A percentile compares a stretch with the other conserved stretches of the same genome.
phyloP scores from a whole-genome alignment of 2,888 invertebrate genomes.

The Carpatolechia fugitivella region DNA sequence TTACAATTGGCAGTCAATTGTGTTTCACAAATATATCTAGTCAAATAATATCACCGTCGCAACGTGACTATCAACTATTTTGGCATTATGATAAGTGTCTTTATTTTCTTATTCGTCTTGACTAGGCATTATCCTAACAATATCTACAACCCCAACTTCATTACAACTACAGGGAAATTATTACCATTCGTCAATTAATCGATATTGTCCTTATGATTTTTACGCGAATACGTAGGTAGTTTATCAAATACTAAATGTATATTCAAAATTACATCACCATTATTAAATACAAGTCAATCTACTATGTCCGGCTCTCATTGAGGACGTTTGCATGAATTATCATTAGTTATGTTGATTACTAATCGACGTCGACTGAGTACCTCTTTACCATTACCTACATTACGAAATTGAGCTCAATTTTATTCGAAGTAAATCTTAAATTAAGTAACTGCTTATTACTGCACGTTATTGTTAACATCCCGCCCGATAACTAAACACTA shows the following conservation, averaged over 20 bases:
- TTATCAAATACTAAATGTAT: constrained; percentile 74
- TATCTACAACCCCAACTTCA: constrained; percentile 64
- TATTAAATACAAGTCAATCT: constrained; percentile 56
- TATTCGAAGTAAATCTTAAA: constrained; percentile 71
- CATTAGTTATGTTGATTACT: constrained; percentile 47
- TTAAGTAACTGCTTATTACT: constrained; percentile 44
- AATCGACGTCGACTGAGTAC: constrained; percentile 58
- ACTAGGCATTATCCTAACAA: constrained; percentile 55
- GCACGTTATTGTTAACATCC: constrained; percentile 38
- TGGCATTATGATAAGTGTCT: constrained; percentile 61
- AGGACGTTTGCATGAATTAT: constrained; percentile 70
- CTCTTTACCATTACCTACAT: constrained; percentile 65
- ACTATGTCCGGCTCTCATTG: constrained; percentile 66
- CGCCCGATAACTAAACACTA: constrained; percentile 45
- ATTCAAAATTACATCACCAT: constrained; percentile 57
- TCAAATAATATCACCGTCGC: constrained; percentile 69
- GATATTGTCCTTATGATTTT: constrained; percentile 78
- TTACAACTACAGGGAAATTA: constrained; percentile 63
- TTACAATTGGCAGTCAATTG: constrained; percentile 79
- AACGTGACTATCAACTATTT: constrained; percentile 55
- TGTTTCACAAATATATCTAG: constrained; percentile 62
- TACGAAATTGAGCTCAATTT: constrained; percentile 77
- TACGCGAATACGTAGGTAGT: constrained; percentile 76
- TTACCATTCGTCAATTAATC: constrained; percentile 70
- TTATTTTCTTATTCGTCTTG: constrained; percentile 44